phyloP scores from a whole-genome alignment of 2,888 invertebrate species.

The Trichopoda pennipes region DNA sequence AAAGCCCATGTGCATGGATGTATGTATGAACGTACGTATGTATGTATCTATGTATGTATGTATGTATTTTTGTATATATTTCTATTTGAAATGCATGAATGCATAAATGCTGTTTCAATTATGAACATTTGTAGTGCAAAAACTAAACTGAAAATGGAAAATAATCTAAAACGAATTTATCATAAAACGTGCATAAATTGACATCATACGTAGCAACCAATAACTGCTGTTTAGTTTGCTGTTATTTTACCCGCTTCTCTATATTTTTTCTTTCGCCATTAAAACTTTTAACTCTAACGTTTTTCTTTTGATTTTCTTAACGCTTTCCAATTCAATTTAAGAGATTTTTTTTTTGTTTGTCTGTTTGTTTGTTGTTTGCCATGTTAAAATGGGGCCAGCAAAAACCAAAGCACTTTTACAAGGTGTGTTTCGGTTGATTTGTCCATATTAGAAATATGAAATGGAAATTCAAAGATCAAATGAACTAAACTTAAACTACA shows the following conservation, averaged over 20 bases:
- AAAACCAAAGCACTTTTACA: slow-evolving; percentile 50
- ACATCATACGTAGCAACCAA: slow-evolving; percentile 65
- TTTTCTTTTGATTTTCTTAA: slow-evolving; percentile 31
- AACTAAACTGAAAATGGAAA: slow-evolving; percentile 48
- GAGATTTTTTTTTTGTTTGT: background rate
- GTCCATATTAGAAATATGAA: slow-evolving; percentile 62
- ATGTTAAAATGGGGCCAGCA: slow-evolving; percentile 43
- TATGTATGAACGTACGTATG: too few relatives aligned
- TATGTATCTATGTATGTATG: background rate
- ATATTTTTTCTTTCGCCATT: background rate
- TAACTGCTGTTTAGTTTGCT: slow-evolving; percentile 59
- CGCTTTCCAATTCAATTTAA: slow-evolving; percentile 57
- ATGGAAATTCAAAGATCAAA: slow-evolving; percentile 59
- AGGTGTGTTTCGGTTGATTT: slow-evolving; percentile 66
- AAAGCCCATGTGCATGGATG: background rate
- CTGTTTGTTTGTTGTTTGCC: background rate
- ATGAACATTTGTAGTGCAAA: slow-evolving; percentile 45
- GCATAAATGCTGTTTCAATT: slow-evolving; percentile 47
- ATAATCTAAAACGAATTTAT: slow-evolving; percentile 66
- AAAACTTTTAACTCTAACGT: background rate
- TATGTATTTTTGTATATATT: background rate
- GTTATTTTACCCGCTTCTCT: slow-evolving; percentile 30
- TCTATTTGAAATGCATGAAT: slow-evolving; percentile 22
- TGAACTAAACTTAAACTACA: slow-evolving; percentile 35
- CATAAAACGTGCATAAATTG: slow-evolving; percentile 67